Evolutionary conservation across 2,113 vertebrate species (phyloP).

Genomic region (Clarias batrachus): DNA sequence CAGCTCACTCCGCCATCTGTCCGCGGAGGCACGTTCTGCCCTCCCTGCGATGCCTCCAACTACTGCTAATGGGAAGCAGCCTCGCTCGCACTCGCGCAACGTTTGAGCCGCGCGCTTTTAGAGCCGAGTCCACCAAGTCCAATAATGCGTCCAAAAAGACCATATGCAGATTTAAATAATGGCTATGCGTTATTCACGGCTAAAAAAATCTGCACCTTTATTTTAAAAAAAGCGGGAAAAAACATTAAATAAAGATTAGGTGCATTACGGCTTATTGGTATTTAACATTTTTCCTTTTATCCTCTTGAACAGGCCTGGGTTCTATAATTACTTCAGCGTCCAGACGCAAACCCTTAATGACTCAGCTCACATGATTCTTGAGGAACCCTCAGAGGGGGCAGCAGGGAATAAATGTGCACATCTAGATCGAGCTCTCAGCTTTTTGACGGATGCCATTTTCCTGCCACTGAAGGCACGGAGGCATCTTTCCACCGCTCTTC

Average conservation of each 20-base stretch:
- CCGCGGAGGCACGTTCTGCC: slow-evolving; percentile 48
- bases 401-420: neutral
- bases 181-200: too few species aligned
- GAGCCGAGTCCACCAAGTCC: slow-evolving; percentile 27
- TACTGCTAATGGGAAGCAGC: slow-evolving; percentile 62
- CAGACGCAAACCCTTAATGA: slow-evolving; percentile 42
- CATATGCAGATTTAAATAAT: slow-evolving; percentile 9
- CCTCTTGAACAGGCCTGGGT: slow-evolving; percentile 6
- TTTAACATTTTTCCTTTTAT: slow-evolving; percentile 13
- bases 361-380: neutral
- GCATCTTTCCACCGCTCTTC: neutral
- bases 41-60: slow-evolving; percentile 49
- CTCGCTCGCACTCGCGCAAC: slow-evolving; percentile 15
- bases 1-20: slow-evolving; percentile 52
- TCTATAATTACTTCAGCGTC: slow-evolving; percentile 33
- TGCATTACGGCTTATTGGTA: slow-evolving; percentile 24
- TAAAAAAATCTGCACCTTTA: neutral
- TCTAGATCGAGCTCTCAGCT: neutral
- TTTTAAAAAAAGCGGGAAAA: neutral
- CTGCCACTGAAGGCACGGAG: neutral
- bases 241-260: slow-evolving; percentile 28
- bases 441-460: neutral
- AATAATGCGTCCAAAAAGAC: slow-evolving; percentile 35
- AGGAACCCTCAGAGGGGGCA: neutral
- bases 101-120: neutral